Conservation (phyloP, 2,888 invertebrate genomes). For the Mythimna albipuncta region DNA sequence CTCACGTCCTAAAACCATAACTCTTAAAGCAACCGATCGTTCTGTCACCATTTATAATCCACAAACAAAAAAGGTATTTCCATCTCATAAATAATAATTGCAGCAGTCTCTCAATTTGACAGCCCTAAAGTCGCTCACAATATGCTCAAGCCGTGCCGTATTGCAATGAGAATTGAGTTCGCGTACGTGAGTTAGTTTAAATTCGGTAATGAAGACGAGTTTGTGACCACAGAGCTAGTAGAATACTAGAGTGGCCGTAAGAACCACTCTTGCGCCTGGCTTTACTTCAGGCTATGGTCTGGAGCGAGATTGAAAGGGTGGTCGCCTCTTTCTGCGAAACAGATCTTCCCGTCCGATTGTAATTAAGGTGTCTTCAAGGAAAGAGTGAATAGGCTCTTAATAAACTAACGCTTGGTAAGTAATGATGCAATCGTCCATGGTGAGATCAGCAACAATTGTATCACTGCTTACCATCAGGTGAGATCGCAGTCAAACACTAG, state of each 20-base stretch:
- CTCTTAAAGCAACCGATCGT: conserved; percentile 1
- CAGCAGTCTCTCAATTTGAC: conserved; percentile 27
- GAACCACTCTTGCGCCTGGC: too few relatives aligned
- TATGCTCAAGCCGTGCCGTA: conserved; percentile 45
- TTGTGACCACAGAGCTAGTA: conserved; percentile 5
- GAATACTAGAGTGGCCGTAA: background rate
- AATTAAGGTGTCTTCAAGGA: too few relatives aligned
- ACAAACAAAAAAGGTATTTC: conserved; percentile 21
- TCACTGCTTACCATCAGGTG: too few relatives aligned
- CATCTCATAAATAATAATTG: conserved; percentile 47
- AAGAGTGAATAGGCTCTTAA: too few relatives aligned
- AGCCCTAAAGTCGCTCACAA: conserved; percentile 39
- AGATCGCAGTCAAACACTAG: too few relatives aligned
- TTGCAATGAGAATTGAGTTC: conserved; percentile 45
- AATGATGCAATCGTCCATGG: too few relatives aligned
- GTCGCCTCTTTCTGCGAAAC: too few relatives aligned
- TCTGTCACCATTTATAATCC: conserved; percentile 24
- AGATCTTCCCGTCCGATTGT: too few relatives aligned
- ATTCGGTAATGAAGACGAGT: conserved; percentile 62
- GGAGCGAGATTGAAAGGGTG: too few relatives aligned
- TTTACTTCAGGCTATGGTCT: too few relatives aligned
- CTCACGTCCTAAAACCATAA: background rate
- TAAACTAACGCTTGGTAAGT: too few relatives aligned
- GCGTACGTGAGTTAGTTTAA: conserved; percentile 59
- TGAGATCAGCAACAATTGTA: too few relatives aligned